Evolutionary conservation across 2,797 vertebrate species (phyloP).

Genomic region (Pangasius sanitwongsei): DNA sequence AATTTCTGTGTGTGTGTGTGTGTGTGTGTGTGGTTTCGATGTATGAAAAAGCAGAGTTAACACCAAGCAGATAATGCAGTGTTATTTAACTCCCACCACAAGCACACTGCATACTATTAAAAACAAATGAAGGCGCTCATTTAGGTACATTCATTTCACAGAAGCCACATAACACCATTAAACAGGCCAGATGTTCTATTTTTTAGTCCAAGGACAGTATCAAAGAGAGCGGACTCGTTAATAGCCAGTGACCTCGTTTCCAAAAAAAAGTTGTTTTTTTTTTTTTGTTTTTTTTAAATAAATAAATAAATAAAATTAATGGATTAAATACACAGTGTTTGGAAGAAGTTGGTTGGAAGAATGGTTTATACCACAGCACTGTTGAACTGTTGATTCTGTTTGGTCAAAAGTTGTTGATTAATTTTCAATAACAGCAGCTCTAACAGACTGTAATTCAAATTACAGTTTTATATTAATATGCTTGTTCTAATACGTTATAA

Average conservation of each 20-base stretch:
- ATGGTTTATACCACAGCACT: not conserved
- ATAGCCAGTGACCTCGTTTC: not conserved
- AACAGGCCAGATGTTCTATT: not conserved
- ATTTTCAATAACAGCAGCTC: not conserved
- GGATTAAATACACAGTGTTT: not conserved
- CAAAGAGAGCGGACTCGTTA: not conserved
- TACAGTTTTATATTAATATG: not conserved
- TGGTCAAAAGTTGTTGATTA: not conserved
- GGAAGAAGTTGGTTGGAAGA: not conserved
- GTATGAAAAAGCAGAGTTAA: not conserved
- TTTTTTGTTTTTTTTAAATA: not conserved
- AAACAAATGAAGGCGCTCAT: slow-evolving; percentile 2
- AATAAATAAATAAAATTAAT: not conserved
- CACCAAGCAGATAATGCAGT: not conserved
- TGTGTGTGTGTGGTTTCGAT: not conserved
- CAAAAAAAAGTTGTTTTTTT: not conserved
- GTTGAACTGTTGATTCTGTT: not conserved
- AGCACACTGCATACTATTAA: slow-evolving; percentile 11
- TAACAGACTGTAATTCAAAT: not conserved
- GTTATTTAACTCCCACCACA: slow-evolving; percentile 17
- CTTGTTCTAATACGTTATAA: not conserved
- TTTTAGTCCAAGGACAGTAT: not conserved
- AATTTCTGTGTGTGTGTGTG: not conserved
- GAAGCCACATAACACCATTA: slow-evolving; percentile 1
- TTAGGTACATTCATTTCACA: not conserved